A percentile compares a stretch with the other conserved stretches of the same genome.
phyloP scores from a whole-genome alignment of 2,888 invertebrate species.

The Drosophila flavopinicola region DNA sequence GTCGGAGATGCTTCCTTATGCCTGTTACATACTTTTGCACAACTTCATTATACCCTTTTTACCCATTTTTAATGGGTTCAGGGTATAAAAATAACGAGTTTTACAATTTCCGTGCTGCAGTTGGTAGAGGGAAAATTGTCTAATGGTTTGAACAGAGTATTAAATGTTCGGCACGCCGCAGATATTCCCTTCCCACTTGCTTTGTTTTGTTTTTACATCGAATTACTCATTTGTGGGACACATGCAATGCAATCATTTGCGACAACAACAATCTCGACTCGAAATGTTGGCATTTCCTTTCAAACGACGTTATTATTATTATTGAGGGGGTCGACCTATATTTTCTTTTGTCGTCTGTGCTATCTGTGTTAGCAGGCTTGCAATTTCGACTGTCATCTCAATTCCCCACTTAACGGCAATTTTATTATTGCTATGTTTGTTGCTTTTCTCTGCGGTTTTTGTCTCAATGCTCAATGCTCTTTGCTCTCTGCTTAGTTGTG shows the following conservation, averaged over 20 bases:
- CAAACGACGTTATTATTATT: constrained; percentile 1
- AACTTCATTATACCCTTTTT: too few relatives aligned
- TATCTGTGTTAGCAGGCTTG: not conserved
- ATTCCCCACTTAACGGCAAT: constrained; percentile 69
- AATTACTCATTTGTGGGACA: constrained; percentile 6
- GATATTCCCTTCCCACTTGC: too few relatives aligned
- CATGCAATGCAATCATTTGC: constrained; percentile 30
- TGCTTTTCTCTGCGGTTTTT: constrained; percentile 24
- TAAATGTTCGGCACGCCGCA: not conserved
- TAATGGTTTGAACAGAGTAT: too few relatives aligned
- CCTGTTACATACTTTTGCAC: too few relatives aligned
- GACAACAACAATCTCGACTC: not conserved
- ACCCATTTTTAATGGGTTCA: too few relatives aligned
- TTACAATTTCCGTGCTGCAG: too few relatives aligned
- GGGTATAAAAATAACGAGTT: too few relatives aligned
- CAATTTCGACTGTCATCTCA: constrained; percentile 53
- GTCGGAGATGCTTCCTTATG: too few relatives aligned
- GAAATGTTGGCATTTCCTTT: constrained; percentile 7
- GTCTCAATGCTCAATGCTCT: constrained; percentile 21
- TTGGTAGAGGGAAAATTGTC: too few relatives aligned
- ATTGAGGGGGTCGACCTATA: constrained; percentile 2
- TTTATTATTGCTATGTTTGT: constrained; percentile 73
- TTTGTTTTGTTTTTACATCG: not conserved
- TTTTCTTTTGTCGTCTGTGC: not conserved
- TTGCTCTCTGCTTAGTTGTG: constrained; percentile 30